phyloP scores from a whole-genome alignment of 2,797 vertebrate genomes.

The Lagorchestes hirsutus region DNA sequence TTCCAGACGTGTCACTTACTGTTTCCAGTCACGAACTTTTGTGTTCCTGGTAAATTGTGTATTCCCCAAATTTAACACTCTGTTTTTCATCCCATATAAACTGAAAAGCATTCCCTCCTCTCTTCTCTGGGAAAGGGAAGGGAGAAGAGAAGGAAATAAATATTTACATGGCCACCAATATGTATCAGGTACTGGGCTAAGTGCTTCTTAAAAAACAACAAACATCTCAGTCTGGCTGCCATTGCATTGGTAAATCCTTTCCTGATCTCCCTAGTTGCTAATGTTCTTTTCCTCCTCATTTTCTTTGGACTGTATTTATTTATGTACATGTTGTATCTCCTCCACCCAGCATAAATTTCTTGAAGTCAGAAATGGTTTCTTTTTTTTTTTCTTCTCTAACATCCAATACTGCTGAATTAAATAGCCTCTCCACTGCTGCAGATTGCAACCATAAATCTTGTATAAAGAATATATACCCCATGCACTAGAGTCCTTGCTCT shows the following conservation, averaged over 20 bases:
- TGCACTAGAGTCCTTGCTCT: background rate
- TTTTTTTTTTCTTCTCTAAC: background rate
- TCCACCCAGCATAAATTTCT: background rate
- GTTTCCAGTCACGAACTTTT: background rate
- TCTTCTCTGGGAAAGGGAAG: background rate
- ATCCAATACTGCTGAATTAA: background rate
- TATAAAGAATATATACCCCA: background rate
- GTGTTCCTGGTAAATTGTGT: background rate
- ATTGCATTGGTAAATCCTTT: background rate
- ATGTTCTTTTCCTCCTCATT: background rate
- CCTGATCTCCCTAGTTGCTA: background rate
- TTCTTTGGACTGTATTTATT: background rate
- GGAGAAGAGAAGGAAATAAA: background rate
- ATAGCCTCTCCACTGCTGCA: background rate
- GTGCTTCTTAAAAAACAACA: too few relatives aligned
- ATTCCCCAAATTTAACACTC: background rate
- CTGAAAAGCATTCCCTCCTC: background rate
- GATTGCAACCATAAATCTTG: background rate
- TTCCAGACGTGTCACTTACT: background rate
- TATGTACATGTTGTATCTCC: background rate
- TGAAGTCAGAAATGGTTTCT: background rate
- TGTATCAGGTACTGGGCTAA: background rate
- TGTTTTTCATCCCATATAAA: background rate
- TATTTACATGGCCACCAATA: background rate
- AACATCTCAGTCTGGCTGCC: background rate